These are phyloP conservation scores for Cherax destructor DNA, from an alignment of 1,140 invertebrate genomes.

Conservation along the genomic window DNA sequence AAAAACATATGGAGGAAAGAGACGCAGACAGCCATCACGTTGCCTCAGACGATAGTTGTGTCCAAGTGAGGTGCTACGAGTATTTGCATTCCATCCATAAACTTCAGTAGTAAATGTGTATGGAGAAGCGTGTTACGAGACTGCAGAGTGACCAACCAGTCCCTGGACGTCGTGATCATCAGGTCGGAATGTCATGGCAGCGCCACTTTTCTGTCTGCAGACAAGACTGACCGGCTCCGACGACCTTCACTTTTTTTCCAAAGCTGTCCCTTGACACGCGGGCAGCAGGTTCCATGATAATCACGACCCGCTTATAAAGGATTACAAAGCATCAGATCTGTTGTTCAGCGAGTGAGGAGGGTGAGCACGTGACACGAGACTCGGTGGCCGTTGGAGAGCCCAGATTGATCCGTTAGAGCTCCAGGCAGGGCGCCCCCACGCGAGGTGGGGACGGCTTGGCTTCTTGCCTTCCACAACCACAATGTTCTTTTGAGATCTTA, in stretches of 20 bases:
- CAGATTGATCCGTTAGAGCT: too few relatives aligned
- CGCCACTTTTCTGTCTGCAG: background rate
- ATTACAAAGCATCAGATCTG: background rate
- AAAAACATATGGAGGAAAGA: background rate
- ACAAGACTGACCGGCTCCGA: constrained; percentile 45
- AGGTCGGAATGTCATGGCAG: background rate
- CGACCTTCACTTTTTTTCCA: constrained; percentile 34
- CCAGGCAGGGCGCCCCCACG: too few relatives aligned
- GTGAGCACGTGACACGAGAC: too few relatives aligned
- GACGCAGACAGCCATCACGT: background rate
- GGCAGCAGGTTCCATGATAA: constrained; percentile 5
- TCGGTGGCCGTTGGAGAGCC: too few relatives aligned
- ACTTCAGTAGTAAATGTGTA: background rate
- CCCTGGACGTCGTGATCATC: background rate
- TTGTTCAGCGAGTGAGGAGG: background rate
- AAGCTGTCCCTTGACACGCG: constrained; percentile 20
- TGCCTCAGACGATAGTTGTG: too few relatives aligned
- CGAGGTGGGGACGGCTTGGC: too few relatives aligned
- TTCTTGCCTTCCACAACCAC: too few relatives aligned
- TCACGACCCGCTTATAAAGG: constrained; percentile 18
- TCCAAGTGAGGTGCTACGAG: background rate
- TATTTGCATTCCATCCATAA: background rate
- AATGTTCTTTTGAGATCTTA: too few relatives aligned
- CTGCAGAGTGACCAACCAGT: background rate
- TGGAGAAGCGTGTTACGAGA: background rate